Conservation (phyloP, 2,888 invertebrate genomes). For the Melanchra persicariae region DNA sequence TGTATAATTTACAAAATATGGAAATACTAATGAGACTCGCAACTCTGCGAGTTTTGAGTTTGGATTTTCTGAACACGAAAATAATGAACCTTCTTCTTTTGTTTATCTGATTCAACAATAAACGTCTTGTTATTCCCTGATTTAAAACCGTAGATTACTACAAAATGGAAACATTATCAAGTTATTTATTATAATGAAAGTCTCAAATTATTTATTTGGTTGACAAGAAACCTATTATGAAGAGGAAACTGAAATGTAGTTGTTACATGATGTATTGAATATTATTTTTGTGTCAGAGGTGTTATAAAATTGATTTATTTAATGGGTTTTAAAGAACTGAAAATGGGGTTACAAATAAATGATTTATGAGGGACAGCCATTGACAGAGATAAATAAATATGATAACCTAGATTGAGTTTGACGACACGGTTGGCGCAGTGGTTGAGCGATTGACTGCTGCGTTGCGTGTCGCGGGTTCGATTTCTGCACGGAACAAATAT, state of each 20-base stretch:
- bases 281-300: slow-evolving; percentile 4
- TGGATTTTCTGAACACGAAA: background rate
- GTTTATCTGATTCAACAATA: background rate
- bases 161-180: slow-evolving; percentile 12
- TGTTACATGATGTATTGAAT: slow-evolving; percentile 1
- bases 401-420: too few relatives aligned
- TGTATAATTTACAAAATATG: too few relatives aligned
- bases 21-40: too few relatives aligned
- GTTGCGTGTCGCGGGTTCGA: too few relatives aligned
- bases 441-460: too few relatives aligned
- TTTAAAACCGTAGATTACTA: slow-evolving; percentile 10
- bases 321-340: background rate
- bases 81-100: slow-evolving; percentile 6
- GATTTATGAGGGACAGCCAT: background rate
- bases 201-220: background rate
- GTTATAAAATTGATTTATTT: slow-evolving; percentile 26
- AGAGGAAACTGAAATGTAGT: slow-evolving; percentile 10
- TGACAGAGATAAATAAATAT: too few relatives aligned
- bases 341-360: background rate
- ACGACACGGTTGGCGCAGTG: too few relatives aligned
- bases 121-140: slow-evolving; percentile 6
- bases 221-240: slow-evolving; percentile 24
- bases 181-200: slow-evolving; percentile 25
- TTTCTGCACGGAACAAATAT: too few relatives aligned
- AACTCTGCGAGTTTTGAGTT: too few relatives aligned